phyloP scores from a whole-genome alignment of 2,888 invertebrate species.

The Hylaea fasciaria region DNA sequence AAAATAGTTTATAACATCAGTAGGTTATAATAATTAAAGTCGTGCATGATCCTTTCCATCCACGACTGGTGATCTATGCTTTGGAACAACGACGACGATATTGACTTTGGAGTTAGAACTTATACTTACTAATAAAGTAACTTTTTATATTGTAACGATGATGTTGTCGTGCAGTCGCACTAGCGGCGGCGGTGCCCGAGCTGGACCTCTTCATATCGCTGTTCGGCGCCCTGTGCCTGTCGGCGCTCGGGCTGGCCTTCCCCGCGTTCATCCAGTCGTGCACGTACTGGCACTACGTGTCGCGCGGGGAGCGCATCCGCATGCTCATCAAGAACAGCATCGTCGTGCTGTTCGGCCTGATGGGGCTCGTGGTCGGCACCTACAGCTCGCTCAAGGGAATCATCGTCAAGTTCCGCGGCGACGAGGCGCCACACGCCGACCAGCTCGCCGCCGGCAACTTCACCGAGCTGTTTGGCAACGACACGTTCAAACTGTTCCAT shows the following conservation, averaged over 20 bases:
- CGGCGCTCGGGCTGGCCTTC: slow-evolving; percentile 94
- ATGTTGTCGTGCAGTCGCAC: slow-evolving; percentile 85
- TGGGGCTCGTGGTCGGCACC: slow-evolving; percentile 89
- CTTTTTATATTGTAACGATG: not conserved
- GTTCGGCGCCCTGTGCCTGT: slow-evolving; percentile 95
- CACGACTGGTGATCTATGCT: too few species aligned
- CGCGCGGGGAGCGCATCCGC: slow-evolving; percentile 81
- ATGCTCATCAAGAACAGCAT: slow-evolving; percentile 86
- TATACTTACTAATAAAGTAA: not conserved
- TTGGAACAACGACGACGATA: too few species aligned
- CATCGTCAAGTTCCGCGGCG: slow-evolving; percentile 81
- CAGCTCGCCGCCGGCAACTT: slow-evolving; percentile 20
- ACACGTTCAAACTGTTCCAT: not conserved
- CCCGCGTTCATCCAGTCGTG: slow-evolving; percentile 95
- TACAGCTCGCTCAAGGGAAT: slow-evolving; percentile 88
- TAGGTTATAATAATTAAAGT: too few species aligned
- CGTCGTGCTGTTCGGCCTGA: slow-evolving; percentile 86
- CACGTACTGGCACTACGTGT: slow-evolving; percentile 90
- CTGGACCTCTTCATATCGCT: slow-evolving; percentile 92
- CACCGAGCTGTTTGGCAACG: slow-evolving; percentile 1
- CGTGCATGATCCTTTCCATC: too few species aligned
- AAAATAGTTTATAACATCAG: too few species aligned
- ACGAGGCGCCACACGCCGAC: not conserved
- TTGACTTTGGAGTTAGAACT: too few species aligned
- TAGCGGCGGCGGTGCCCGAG: slow-evolving; percentile 94